Conservation (phyloP, 2,113 vertebrate genomes). For the Epinephelus lanceolatus region DNA sequence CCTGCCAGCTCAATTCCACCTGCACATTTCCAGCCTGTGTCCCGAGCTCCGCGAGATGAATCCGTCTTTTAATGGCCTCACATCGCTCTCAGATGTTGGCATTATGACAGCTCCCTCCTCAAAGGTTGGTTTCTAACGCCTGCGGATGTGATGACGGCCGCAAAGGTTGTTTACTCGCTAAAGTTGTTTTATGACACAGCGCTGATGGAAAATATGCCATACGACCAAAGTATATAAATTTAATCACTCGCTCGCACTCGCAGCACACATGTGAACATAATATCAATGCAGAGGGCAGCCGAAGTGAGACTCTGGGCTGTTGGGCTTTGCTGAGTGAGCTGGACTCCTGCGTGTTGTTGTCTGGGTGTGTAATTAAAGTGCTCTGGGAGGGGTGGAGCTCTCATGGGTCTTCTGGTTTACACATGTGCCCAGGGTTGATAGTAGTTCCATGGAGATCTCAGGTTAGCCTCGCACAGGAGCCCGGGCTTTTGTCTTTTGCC, state of each 20-base stretch:
- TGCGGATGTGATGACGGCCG: constrained; percentile 4
- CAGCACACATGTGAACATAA: constrained; percentile 30
- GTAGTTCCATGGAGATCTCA: constrained; percentile 83
- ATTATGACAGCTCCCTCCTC: constrained; percentile 35
- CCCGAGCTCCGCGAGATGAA: constrained; percentile 77
- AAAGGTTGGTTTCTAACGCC: constrained; percentile 16
- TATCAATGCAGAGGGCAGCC: constrained; percentile 63
- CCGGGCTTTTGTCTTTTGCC: constrained; percentile 76
- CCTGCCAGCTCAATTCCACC: constrained; percentile 65
- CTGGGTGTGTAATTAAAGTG: constrained; percentile 79
- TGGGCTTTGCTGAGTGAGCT: constrained; percentile 76
- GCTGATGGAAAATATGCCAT: constrained; percentile 54
- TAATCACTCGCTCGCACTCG: constrained; percentile 22
- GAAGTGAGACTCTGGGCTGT: constrained; percentile 54
- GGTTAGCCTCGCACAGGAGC: constrained; percentile 84
- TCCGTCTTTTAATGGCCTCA: constrained; percentile 81
- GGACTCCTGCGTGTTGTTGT: constrained; percentile 67
- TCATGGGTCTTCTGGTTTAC: constrained; percentile 77
- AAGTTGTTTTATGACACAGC: constrained; percentile 37
- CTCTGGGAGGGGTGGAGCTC: constrained; percentile 72
- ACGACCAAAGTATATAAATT: constrained; percentile 25
- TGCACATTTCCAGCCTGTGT: constrained; percentile 72
- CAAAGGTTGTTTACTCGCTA: constrained; percentile 44
- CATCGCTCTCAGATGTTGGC: constrained; percentile 76
- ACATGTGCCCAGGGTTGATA: constrained; percentile 75